Conservation (phyloP, 2,888 invertebrate species). For the Tachina lurida region DNA sequence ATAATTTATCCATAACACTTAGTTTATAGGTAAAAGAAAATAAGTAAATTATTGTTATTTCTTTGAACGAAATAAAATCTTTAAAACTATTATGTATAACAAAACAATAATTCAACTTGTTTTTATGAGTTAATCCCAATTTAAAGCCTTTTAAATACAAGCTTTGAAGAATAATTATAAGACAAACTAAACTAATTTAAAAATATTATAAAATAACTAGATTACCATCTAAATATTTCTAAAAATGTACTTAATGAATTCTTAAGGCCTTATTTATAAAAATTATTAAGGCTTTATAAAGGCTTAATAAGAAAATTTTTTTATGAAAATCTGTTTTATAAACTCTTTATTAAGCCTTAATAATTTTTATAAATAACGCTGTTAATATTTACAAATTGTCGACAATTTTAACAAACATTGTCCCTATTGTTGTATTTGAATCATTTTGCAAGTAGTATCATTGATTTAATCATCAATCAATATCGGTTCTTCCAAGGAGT, state of each 20-base stretch:
- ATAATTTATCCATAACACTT: too few species aligned
- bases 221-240: conserved; percentile 27
- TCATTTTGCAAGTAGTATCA: background rate
- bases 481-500: conserved; percentile 61
- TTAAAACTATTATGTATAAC: conserved; percentile 35
- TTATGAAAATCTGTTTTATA: too few species aligned
- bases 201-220: conserved; percentile 36
- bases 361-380: background rate
- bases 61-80: conserved; percentile 24
- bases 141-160: conserved; percentile 40
- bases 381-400: conserved; percentile 48
- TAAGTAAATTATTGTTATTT: conserved; percentile 20
- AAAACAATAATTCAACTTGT: conserved; percentile 46
- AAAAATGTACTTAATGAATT: conserved; percentile 32
- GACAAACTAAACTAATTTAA: conserved; percentile 30
- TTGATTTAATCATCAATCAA: conserved; percentile 65
- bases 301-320: too few species aligned
- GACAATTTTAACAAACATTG: conserved; percentile 39
- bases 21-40: conserved; percentile 4
- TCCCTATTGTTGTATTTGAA: conserved; percentile 13
- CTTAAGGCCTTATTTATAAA: too few species aligned
- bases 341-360: too few species aligned
- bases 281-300: too few species aligned
- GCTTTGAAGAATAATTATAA: background rate
- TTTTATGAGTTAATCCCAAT: conserved; percentile 28